A percentile compares a stretch with the other conserved stretches of the same genome.
Evolutionary conservation across 1,140 invertebrate species (phyloP).

Genomic region (Scaptomyza graminum): DNA sequence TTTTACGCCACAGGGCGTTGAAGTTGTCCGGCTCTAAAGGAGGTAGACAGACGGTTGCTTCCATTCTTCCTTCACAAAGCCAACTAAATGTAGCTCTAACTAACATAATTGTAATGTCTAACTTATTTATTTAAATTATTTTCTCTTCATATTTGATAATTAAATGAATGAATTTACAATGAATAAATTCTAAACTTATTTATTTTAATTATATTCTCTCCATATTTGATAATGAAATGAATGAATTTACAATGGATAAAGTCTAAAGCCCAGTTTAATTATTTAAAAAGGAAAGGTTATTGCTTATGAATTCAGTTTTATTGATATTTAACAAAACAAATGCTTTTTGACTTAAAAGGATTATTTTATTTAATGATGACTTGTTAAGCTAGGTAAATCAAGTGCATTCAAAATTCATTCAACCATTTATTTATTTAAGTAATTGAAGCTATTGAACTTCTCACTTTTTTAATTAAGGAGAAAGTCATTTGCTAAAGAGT

Average conservation of each 20-base stretch:
- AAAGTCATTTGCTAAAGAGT: neutral
- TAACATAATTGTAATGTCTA: constrained; percentile 61
- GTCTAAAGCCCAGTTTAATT: neutral
- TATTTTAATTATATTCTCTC: constrained; percentile 71
- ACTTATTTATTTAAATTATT: constrained; percentile 79
- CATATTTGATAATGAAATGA: constrained; percentile 56
- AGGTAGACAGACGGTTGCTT: neutral
- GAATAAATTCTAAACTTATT: constrained; percentile 57
- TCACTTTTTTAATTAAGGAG: neutral
- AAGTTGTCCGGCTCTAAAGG: constrained; percentile 71
- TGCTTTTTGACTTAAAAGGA: too few species aligned
- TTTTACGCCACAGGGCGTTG: constrained; percentile 85
- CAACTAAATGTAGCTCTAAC: constrained; percentile 49
- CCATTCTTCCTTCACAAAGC: constrained; percentile 27
- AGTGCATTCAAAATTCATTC: too few species aligned
- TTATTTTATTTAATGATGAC: too few species aligned
- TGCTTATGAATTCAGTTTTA: too few species aligned
- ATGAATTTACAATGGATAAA: constrained; percentile 27
- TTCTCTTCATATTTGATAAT: constrained; percentile 53
- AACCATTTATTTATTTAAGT: neutral
- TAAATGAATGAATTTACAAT: constrained; percentile 44
- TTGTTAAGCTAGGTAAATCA: too few species aligned
- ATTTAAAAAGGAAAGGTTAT: too few species aligned
- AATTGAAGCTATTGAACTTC: neutral
- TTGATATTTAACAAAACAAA: too few species aligned